These are phyloP conservation scores for Marmota monax DNA, from an alignment of 2,113 vertebrate species.

Conservation along the genomic window DNA sequence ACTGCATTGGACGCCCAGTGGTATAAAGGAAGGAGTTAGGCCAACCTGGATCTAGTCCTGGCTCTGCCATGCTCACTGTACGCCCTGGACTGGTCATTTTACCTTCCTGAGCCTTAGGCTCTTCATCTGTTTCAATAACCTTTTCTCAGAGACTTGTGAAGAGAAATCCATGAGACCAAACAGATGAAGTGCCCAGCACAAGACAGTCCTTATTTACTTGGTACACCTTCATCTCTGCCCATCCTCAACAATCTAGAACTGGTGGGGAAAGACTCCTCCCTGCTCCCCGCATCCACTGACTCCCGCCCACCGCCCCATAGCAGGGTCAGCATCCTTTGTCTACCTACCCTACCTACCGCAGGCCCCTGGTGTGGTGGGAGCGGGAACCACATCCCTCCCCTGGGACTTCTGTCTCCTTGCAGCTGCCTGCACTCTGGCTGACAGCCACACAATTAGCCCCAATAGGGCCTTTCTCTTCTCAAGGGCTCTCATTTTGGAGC, in stretches of 20 bases:
- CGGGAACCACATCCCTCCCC: not conserved
- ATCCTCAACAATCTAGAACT: not conserved
- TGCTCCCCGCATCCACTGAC: no score
- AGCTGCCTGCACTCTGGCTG: not conserved
- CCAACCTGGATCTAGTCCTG: not conserved
- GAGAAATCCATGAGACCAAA: not conserved
- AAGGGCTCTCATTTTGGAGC: constrained; percentile 64
- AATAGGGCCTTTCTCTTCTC: constrained; percentile 69
- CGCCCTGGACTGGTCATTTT: not conserved
- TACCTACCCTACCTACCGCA: not conserved
- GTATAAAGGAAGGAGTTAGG: not conserved
- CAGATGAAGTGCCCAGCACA: not conserved
- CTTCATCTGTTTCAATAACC: not conserved
- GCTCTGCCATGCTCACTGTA: not conserved
- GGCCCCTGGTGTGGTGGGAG: not conserved
- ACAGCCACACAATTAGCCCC: constrained; percentile 57
- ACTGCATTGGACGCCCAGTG: not conserved
- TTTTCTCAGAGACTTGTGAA: not conserved
- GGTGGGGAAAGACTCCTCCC: no score
- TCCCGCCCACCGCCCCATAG: not conserved
- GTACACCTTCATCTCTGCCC: accelerated
- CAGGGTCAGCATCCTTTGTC: not conserved
- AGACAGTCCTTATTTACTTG: not conserved
- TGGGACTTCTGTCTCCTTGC: not conserved
- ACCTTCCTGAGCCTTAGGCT: not conserved